Percentiles rank a stretch among this genome's conserved stretches.
Conservation (phyloP, 2,113 vertebrate species). For the Onychostoma macrolepis region DNA sequence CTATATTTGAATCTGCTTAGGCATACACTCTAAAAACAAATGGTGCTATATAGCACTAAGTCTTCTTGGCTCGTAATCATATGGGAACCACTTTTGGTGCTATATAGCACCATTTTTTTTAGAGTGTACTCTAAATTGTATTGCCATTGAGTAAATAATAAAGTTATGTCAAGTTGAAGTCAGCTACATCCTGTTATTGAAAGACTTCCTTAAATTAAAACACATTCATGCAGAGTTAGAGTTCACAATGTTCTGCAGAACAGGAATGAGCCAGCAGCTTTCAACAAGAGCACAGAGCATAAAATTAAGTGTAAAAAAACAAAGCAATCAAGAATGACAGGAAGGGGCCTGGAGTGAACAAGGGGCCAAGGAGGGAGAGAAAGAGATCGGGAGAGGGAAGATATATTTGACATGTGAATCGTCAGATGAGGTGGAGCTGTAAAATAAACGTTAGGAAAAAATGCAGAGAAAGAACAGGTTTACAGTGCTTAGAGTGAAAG, state of each 20-base stretch:
- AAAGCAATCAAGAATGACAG: conserved; percentile 16
- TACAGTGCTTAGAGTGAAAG: neutral
- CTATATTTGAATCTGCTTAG: neutral
- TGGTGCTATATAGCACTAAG: too few relatives aligned
- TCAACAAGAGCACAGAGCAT: neutral
- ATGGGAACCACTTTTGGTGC: too few relatives aligned
- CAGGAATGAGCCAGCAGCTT: conserved; percentile 1
- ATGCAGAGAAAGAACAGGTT: conserved; percentile 44
- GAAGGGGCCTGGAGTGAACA: conserved; percentile 43
- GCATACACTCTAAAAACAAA: too few relatives aligned
- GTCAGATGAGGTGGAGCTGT: conserved; percentile 19
- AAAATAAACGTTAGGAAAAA: neutral
- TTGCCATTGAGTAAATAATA: neutral
- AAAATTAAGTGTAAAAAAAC: neutral
- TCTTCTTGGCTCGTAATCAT: too few relatives aligned
- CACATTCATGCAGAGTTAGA: neutral
- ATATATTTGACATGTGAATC: neutral
- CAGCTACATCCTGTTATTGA: neutral
- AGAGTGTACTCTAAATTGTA: neutral
- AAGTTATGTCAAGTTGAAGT: neutral
- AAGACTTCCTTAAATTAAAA: neutral
- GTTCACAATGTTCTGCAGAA: neutral
- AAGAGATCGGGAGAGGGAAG: conserved; percentile 2
- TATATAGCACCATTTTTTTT: too few relatives aligned
- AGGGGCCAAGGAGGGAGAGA: conserved; percentile 34